Evolutionary conservation across 2,888 invertebrate genomes (phyloP).

Genomic region (Seladonia tumulorum): DNA sequence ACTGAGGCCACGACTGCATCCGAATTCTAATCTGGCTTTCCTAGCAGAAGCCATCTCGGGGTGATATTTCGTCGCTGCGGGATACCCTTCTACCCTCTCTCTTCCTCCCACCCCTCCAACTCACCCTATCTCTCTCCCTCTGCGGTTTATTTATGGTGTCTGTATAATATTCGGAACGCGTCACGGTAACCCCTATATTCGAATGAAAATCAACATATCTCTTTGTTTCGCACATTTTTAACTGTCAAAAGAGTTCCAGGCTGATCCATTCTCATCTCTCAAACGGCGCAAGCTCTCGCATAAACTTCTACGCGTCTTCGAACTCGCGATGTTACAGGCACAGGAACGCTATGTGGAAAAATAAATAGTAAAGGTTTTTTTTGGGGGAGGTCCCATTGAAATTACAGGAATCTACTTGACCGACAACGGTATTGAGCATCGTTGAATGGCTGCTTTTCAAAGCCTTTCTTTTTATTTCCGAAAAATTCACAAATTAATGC

Average conservation of each 20-base stretch:
- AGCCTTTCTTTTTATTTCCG: neutral
- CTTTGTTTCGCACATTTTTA: slow-evolving; percentile 16
- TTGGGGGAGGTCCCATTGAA: neutral
- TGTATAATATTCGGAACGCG: slow-evolving; percentile 61
- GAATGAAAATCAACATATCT: neutral
- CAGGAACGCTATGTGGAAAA: too few relatives aligned
- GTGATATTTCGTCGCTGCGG: slow-evolving; percentile 70
- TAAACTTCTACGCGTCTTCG: neutral
- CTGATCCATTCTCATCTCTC: neutral
- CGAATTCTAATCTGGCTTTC: slow-evolving; percentile 71
- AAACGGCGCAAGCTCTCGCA: neutral
- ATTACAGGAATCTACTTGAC: neutral
- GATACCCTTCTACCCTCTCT: slow-evolving; percentile 46
- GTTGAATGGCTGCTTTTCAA: neutral
- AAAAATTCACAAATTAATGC: neutral
- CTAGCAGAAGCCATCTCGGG: slow-evolving; percentile 46
- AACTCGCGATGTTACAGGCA: neutral
- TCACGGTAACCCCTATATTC: slow-evolving; percentile 7
- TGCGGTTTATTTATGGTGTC: slow-evolving; percentile 68
- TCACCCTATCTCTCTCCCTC: too few relatives aligned
- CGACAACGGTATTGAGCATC: too few relatives aligned
- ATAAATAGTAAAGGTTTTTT: neutral
- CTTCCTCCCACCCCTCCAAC: neutral
- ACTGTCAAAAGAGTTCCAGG: neutral
- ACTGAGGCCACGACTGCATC: slow-evolving; percentile 65